These are phyloP conservation scores for Dicyrtomina minuta DNA, from an alignment of 2,888 invertebrate genomes.

Conservation along the genomic window DNA sequence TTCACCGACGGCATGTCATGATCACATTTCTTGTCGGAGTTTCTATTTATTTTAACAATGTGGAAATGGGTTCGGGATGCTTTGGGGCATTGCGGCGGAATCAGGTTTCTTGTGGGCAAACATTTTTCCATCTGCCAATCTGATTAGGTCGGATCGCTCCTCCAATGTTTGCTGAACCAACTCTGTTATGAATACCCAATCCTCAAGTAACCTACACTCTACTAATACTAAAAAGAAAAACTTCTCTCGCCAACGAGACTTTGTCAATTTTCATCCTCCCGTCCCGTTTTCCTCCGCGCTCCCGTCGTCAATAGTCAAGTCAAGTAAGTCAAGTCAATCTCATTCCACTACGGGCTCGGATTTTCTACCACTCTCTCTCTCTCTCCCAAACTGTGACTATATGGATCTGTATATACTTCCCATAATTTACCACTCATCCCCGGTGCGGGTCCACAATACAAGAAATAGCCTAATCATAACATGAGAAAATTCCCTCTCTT, in stretches of 20 bases:
- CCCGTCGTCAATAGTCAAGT: too few species aligned
- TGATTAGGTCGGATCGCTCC: slow-evolving; percentile 44
- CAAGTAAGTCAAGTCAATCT: too few species aligned
- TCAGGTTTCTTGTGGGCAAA: slow-evolving; percentile 52
- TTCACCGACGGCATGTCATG: slow-evolving; percentile 41
- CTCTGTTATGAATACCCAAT: slow-evolving; percentile 52
- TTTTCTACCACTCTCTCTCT: too few species aligned
- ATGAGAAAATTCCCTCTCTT: too few species aligned
- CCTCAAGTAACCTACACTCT: slow-evolving; percentile 28
- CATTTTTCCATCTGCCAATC: slow-evolving; percentile 54
- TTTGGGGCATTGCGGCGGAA: slow-evolving; percentile 48
- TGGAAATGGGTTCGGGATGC: slow-evolving; percentile 44
- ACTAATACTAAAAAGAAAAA: neutral
- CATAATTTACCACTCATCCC: too few species aligned
- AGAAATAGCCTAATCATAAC: too few species aligned
- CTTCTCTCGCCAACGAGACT: slow-evolving; percentile 18
- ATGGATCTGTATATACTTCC: too few species aligned
- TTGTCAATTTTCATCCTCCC: slow-evolving; percentile 29
- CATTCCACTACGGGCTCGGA: too few species aligned
- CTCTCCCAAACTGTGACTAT: too few species aligned
- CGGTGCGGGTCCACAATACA: too few species aligned
- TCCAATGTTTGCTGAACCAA: slow-evolving; percentile 35
- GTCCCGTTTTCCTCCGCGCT: neutral
- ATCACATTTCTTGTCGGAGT: slow-evolving; percentile 52
- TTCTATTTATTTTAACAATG: slow-evolving; percentile 54